These are phyloP conservation scores for Conops quadrifasciatus DNA, from an alignment of 2,888 invertebrate species.

Conservation along the genomic window DNA sequence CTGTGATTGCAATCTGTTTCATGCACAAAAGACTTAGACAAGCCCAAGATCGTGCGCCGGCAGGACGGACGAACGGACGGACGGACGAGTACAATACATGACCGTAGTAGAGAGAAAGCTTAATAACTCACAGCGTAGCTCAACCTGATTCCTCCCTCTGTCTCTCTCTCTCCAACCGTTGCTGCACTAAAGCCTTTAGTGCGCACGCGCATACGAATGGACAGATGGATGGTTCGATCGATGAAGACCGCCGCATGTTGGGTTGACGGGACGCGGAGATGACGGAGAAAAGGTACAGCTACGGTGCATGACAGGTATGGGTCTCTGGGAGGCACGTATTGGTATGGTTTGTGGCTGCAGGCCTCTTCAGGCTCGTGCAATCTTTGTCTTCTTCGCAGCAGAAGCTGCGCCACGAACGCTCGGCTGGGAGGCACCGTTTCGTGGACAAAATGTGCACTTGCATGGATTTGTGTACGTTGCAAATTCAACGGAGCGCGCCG, in stretches of 20 bases:
- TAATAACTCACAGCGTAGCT: slow-evolving; percentile 23
- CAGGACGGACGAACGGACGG: not conserved
- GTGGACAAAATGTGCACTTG: no score
- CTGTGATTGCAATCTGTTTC: slow-evolving; percentile 32
- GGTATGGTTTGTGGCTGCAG: no score
- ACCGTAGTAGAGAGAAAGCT: not conserved
- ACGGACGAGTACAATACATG: not conserved
- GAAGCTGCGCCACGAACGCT: no score
- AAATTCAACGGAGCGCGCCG: no score
- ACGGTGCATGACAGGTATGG: not conserved
- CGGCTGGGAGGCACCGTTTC: no score
- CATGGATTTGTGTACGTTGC: no score
- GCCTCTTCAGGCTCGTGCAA: no score
- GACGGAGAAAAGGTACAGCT: not conserved
- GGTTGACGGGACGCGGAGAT: not conserved
- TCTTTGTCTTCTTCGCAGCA: no score
- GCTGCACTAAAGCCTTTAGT: no score
- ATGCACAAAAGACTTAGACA: slow-evolving; percentile 17
- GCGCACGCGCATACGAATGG: no score
- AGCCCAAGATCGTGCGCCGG: not conserved
- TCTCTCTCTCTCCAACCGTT: slow-evolving; percentile 8
- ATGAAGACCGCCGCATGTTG: no score
- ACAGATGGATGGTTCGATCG: no score
- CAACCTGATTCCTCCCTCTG: not conserved
- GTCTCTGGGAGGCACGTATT: not conserved